Conservation (phyloP, 2,797 vertebrate genomes). For the Scleropages formosus region DNA sequence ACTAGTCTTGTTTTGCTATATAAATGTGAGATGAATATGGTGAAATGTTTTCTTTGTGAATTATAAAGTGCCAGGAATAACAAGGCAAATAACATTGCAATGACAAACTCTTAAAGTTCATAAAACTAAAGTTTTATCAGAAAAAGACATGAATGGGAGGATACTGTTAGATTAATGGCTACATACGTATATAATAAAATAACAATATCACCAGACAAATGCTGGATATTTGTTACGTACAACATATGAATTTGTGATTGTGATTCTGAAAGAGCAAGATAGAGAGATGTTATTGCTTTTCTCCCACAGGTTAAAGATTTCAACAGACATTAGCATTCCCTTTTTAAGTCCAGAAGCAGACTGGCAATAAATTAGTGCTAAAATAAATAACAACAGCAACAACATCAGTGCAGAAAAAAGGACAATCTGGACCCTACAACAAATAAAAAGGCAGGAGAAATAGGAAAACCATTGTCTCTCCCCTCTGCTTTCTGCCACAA, state of each 20-base stretch:
- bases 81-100: too few species aligned
- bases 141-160: neutral
- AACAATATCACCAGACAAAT: neutral
- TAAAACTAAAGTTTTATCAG: too few species aligned
- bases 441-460: slow-evolving; percentile 11
- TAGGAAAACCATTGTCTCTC: neutral
- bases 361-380: slow-evolving; percentile 44
- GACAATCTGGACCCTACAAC: slow-evolving; percentile 27
- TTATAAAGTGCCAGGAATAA: neutral
- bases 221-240: too few species aligned
- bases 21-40: too few species aligned
- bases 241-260: too few species aligned
- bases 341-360: slow-evolving; percentile 39
- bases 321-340: slow-evolving; percentile 20
- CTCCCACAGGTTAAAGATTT: neutral
- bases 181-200: neutral
- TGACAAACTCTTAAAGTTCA: too few species aligned
- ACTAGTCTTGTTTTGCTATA: too few species aligned
- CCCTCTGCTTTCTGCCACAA: neutral
- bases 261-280: too few species aligned
- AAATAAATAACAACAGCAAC: slow-evolving; percentile 40
- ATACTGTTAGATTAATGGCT: neutral
- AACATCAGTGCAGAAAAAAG: slow-evolving; percentile 30
- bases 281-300: neutral
- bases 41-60: too few species aligned